Percentiles rank a stretch among this genome's conserved stretches.
phyloP scores from a whole-genome alignment of 2,888 invertebrate genomes.

The Bellardia pandia region DNA sequence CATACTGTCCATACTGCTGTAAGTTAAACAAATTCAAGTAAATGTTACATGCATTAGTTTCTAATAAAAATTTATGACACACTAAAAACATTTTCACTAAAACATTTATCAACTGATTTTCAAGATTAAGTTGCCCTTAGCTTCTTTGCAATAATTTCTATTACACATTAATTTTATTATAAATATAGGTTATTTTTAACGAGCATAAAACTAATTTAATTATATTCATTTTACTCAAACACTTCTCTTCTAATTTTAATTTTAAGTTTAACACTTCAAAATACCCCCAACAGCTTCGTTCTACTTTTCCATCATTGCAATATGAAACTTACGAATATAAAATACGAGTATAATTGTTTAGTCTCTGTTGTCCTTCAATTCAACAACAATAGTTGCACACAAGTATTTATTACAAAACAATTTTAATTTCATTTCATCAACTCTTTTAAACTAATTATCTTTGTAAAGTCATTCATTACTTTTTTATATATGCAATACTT shows the following conservation, averaged over 20 bases:
- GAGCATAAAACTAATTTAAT: background rate
- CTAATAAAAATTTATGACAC: too few relatives aligned
- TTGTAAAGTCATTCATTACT: conserved; percentile 10
- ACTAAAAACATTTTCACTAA: too few relatives aligned
- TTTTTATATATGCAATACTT: background rate
- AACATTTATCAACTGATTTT: too few relatives aligned
- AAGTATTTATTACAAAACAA: conserved; percentile 13
- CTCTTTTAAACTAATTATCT: conserved; percentile 20
- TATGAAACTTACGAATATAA: background rate
- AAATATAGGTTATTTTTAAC: too few relatives aligned
- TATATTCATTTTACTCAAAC: background rate
- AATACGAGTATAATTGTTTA: background rate
- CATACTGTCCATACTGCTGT: too few relatives aligned
- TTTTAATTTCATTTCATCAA: conserved; percentile 31
- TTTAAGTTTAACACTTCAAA: background rate
- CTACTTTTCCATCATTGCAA: background rate
- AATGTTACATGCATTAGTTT: too few relatives aligned
- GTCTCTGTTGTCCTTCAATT: conserved; percentile 24
- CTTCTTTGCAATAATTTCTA: too few relatives aligned
- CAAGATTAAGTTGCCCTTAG: too few relatives aligned
- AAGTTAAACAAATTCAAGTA: too few relatives aligned
- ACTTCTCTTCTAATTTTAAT: background rate
- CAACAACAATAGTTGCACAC: background rate
- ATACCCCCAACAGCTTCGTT: background rate
- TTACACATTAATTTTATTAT: too few relatives aligned